A percentile compares a stretch with the other conserved stretches of the same genome.
phyloP scores from a whole-genome alignment of 2,797 vertebrate species.

The Trichosurus vulpecula region DNA sequence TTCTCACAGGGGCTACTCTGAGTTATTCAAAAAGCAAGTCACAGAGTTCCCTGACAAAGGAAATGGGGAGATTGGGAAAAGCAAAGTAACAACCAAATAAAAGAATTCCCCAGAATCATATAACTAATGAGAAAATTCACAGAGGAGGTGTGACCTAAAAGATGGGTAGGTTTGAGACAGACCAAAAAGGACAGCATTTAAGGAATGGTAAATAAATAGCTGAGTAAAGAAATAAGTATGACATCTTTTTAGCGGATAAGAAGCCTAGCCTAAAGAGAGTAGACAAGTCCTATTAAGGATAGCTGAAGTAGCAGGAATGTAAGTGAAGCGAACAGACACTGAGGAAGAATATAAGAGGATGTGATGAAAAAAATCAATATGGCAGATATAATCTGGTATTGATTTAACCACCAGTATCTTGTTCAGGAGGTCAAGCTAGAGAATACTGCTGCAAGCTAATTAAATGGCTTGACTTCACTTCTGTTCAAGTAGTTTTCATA shows the following conservation, averaged over 20 bases:
- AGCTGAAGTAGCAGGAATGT: neutral
- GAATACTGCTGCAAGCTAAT: neutral
- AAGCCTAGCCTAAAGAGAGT: slow-evolving; percentile 8
- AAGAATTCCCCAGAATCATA: fast-evolving
- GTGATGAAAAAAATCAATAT: neutral
- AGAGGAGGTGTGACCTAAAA: neutral
- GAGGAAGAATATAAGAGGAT: slow-evolving; percentile 31
- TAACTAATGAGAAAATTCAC: neutral
- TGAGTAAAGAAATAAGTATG: neutral
- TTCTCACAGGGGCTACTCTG: slow-evolving; percentile 52
- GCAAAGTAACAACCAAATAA: neutral
- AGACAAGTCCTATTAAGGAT: neutral
- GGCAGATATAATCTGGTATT: neutral
- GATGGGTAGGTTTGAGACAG: too few species aligned
- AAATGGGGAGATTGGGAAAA: neutral
- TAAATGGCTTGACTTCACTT: slow-evolving; percentile 16
- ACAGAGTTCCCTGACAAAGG: neutral
- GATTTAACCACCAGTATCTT: slow-evolving; percentile 1
- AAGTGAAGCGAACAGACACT: slow-evolving; percentile 9
- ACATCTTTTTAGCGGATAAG: neutral
- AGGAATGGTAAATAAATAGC: neutral
- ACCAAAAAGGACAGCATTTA: neutral
- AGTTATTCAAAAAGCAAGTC: slow-evolving; percentile 41
- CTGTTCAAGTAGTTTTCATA: slow-evolving; percentile 5
- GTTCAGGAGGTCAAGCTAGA: neutral